Base-by-base conservation (phyloP, 2,797 vertebrate species). In the Eupleurogrammus muticus region DNA sequence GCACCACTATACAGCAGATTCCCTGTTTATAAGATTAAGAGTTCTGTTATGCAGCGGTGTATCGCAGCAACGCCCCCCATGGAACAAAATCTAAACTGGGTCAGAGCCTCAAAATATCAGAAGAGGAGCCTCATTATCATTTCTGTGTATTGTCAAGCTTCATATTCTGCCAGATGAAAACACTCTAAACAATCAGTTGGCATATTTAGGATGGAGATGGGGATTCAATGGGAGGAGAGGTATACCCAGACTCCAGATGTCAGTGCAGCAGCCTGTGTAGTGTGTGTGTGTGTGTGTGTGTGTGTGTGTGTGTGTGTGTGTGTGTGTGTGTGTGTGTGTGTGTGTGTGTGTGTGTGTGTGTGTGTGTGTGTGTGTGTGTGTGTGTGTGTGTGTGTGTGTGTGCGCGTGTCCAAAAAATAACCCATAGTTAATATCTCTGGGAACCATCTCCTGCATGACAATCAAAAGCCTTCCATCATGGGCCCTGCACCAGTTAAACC, bases 71-170 rank as follows among this genome's bases (percentile, higher is more conserved):
- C 48, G 40, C 70, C 77, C 84, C 86, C 81, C 2, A 20, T 86
- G 79, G 83, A 89, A 85, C 73, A 80, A 84, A 90, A 90, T 84
- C 88, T 76, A 88, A 93, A 92, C 83, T 93, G 91, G 92, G 92
- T 92, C 92, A 93, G 78, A 87, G 87, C 76, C 85, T 90, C 57
- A 72, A 79, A 91, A 90, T 87, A 90, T 85, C 83, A 86, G 73
- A 84, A 84, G 68, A 84, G 66, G 62, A 86, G 85, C 75, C 80
- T 90, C 82, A 90, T 89, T 90, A 89, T 85, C 56, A 85, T 86
- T 66, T 80, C 79, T 81, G 77, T 82, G 81, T 83, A 75, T 85
- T 88, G 83, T 86, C 68, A 47, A 81, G 80, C 79, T 87, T 76
- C 75, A 62, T 73, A 73, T 72, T 81, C 73, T 88, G 83, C 80